phyloP scores from a whole-genome alignment of 2,797 vertebrate genomes.

The Galaxias olidus region DNA sequence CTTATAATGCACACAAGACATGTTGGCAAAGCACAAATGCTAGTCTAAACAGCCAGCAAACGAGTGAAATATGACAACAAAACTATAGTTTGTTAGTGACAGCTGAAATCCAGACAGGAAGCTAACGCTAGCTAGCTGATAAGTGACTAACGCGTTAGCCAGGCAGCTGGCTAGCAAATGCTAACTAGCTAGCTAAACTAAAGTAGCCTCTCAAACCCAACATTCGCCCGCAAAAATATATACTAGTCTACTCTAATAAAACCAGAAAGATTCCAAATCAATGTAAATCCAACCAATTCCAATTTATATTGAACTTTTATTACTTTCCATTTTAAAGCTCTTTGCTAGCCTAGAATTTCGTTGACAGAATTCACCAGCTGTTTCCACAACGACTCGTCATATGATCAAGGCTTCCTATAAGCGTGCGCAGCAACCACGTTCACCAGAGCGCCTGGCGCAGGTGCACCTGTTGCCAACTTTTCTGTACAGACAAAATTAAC shows the following conservation, averaged over 20 bases:
- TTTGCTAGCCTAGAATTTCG: slow-evolving; percentile 15
- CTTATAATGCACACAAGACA: slow-evolving; percentile 97
- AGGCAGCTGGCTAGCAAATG: too few relatives aligned
- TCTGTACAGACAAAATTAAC: background rate
- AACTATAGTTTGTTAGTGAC: background rate
- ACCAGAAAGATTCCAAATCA: slow-evolving; percentile 11
- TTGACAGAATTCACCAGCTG: slow-evolving; percentile 72
- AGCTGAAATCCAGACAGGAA: background rate
- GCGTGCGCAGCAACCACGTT: slow-evolving; percentile 34
- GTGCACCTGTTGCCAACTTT: too few relatives aligned
- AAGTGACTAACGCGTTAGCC: too few relatives aligned
- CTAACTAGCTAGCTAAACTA: background rate
- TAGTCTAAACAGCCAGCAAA: background rate
- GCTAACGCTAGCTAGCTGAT: background rate
- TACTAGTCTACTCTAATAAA: background rate
- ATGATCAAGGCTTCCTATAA: slow-evolving; percentile 37
- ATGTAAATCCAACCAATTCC: slow-evolving; percentile 19
- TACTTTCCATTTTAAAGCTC: slow-evolving; percentile 12
- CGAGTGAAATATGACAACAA: background rate
- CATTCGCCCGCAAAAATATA: slow-evolving; percentile 36
- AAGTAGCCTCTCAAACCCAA: background rate
- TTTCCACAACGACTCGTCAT: slow-evolving; percentile 70
- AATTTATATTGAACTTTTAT: slow-evolving; percentile 43
- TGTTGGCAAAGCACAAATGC: slow-evolving; percentile 49
- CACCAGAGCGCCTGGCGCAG: slow-evolving; percentile 2